These are phyloP conservation scores for Cheilosia pagana DNA, from an alignment of 2,888 invertebrate genomes.

Conservation along the genomic window DNA sequence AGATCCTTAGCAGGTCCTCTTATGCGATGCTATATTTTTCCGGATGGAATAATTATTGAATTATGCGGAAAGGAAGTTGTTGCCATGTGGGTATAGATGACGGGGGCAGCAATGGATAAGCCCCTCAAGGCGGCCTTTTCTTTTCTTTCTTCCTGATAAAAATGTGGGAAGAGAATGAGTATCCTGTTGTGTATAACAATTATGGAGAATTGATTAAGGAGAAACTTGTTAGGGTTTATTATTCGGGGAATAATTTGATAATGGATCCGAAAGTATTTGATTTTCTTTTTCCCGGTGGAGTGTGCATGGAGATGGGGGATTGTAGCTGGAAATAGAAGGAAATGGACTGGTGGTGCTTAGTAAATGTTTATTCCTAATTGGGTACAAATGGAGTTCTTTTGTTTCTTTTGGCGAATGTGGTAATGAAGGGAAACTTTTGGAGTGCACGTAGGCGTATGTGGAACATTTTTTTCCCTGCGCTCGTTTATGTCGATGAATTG, in stretches of 20 bases:
- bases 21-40: constrained; percentile 2
- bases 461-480: background rate
- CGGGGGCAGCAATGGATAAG: constrained; percentile 10
- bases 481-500: background rate
- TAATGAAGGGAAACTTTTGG: background rate
- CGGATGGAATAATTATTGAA: constrained; percentile 61
- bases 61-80: constrained; percentile 61
- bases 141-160: background rate
- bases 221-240: constrained; percentile 51
- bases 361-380: background rate
- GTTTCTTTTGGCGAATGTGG: background rate
- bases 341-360: background rate
- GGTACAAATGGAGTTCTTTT: background rate
- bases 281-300: background rate
- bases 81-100: constrained; percentile 28
- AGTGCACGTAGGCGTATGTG: constrained; percentile 26
- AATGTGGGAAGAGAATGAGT: background rate
- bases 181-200: constrained; percentile 11
- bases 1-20: constrained; percentile 5
- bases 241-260: constrained; percentile 53
- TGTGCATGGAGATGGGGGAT: background rate
- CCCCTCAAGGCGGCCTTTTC: background rate
- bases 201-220: constrained; percentile 51
- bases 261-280: constrained; percentile 48
- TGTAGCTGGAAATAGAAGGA: background rate